Evolutionary conservation across 2,888 invertebrate genomes (phyloP).

Genomic region (Maniola hyperantus): DNA sequence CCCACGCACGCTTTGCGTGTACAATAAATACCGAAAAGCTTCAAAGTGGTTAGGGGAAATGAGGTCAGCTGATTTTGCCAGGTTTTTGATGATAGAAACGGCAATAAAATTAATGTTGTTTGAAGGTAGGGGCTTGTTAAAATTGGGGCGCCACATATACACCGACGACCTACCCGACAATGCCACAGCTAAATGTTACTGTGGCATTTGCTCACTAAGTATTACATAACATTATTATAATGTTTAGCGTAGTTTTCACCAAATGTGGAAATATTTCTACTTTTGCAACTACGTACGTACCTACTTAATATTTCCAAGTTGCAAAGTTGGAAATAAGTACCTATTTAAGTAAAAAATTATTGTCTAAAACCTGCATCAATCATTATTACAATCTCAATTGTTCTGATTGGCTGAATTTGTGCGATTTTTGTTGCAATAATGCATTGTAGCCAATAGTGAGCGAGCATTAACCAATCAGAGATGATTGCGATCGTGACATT

Average conservation of each 20-base stretch:
- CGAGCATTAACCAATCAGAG: too few species aligned
- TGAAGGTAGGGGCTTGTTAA: conserved; percentile 5
- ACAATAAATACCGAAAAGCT: conserved; percentile 21
- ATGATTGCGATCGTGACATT: too few species aligned
- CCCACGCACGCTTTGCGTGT: conserved; percentile 12
- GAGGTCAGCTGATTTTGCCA: conserved; percentile 40
- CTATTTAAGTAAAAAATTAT: too few species aligned
- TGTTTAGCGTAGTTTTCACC: neutral
- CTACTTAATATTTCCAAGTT: too few species aligned
- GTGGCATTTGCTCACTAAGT: conserved; percentile 62
- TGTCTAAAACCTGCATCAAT: too few species aligned
- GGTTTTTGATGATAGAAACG: conserved; percentile 34
- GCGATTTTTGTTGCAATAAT: too few species aligned
- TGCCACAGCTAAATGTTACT: conserved; percentile 61
- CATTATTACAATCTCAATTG: too few species aligned
- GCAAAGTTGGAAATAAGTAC: too few species aligned
- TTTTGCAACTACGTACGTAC: too few species aligned
- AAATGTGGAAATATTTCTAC: neutral
- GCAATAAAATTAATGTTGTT: conserved; percentile 27
- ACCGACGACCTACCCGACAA: neutral
- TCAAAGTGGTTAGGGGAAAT: conserved; percentile 44
- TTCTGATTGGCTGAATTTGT: too few species aligned
- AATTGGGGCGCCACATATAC: conserved; percentile 24
- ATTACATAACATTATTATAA: neutral
- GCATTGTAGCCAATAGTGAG: too few species aligned